Percentiles rank a stretch among this genome's conserved stretches.
phyloP scores from a whole-genome alignment of 1,140 invertebrate species.

The Manduca sexta region DNA sequence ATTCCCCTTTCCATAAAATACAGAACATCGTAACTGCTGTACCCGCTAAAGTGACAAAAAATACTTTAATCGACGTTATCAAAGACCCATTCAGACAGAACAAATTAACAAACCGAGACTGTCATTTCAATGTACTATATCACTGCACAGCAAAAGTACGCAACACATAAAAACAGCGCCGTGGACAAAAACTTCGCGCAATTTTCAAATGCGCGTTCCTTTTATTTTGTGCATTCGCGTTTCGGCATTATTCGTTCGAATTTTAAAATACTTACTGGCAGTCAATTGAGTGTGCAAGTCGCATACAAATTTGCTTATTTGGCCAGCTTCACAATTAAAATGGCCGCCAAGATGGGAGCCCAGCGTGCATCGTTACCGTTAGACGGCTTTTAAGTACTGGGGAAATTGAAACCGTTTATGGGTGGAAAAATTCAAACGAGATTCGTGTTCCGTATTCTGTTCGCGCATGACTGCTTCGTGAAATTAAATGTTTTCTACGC shows the following conservation, averaged over 20 bases:
- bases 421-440: conserved; percentile 26
- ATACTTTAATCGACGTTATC: too few species aligned
- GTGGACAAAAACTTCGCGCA: too few species aligned
- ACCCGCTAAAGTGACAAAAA: too few species aligned
- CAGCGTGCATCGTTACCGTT: conserved; percentile 16
- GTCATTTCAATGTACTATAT: too few species aligned
- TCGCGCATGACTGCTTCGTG: conserved; percentile 1
- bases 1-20: too few species aligned
- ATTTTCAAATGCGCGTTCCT: too few species aligned
- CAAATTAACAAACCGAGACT: too few species aligned
- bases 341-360: conserved; percentile 14
- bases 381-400: conserved; percentile 10
- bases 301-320: conserved; percentile 16
- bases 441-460: conserved; percentile 15
- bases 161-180: too few species aligned
- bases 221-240: conserved; percentile 1
- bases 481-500: conserved; percentile 1
- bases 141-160: too few species aligned
- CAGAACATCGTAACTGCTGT: too few species aligned
- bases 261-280: conserved; percentile 3
- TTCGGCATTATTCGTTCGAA: conserved; percentile 1
- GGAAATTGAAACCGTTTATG: conserved; percentile 29
- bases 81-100: too few species aligned
- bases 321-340: conserved; percentile 25
- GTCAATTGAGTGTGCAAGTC: conserved; percentile 5